Evolutionary conservation across 2,888 invertebrate genomes (phyloP).

Genomic region (Selenia dentaria): DNA sequence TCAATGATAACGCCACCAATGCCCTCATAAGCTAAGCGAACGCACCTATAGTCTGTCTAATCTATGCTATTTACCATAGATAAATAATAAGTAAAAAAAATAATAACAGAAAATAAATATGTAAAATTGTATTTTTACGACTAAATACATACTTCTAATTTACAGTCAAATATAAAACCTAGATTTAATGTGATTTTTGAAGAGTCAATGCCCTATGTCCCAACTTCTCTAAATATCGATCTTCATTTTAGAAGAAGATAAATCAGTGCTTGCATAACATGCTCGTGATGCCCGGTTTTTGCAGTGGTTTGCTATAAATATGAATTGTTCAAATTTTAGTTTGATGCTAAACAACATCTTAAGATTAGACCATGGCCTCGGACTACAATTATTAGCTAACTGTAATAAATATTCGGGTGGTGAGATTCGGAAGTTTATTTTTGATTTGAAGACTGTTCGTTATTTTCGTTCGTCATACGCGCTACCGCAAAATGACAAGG

Average conservation of each 20-base stretch:
- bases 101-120: too few relatives aligned
- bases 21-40: too few relatives aligned
- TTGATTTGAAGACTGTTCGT: slow-evolving; percentile 37
- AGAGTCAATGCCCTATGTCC: too few relatives aligned
- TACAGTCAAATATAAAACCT: too few relatives aligned
- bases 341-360: slow-evolving; percentile 53
- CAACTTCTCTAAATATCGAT: too few relatives aligned
- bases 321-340: slow-evolving; percentile 65
- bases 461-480: slow-evolving; percentile 47
- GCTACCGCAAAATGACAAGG: slow-evolving; percentile 49
- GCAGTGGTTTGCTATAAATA: slow-evolving; percentile 45
- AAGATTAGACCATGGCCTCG: slow-evolving; percentile 54
- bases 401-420: slow-evolving; percentile 41
- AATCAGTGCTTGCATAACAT: slow-evolving; percentile 63
- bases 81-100: too few relatives aligned
- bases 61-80: too few relatives aligned
- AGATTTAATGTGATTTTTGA: too few relatives aligned
- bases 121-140: too few relatives aligned
- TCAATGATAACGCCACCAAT: too few relatives aligned
- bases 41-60: too few relatives aligned
- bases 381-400: slow-evolving; percentile 48
- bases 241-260: background rate
- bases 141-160: too few relatives aligned
- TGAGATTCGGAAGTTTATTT: slow-evolving; percentile 37
- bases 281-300: slow-evolving; percentile 41